phyloP scores from a whole-genome alignment of 1,140 invertebrate genomes.

The Delia radicum region DNA sequence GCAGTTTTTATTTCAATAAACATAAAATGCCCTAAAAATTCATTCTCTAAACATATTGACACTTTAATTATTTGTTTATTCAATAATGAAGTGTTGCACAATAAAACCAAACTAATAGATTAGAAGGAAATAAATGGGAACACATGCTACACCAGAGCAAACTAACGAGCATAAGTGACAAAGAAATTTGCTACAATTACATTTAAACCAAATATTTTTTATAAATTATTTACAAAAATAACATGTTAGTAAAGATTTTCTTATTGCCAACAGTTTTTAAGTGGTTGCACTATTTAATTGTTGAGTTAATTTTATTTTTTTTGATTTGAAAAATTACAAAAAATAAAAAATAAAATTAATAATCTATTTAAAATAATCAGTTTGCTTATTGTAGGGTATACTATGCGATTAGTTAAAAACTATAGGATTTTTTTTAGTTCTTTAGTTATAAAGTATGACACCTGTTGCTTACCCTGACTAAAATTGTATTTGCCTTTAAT shows the following conservation, averaged over 20 bases:
- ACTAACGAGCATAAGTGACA: neutral
- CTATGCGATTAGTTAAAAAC: neutral
- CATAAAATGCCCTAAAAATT: neutral
- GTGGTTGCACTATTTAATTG: too few relatives aligned
- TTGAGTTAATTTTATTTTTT: too few relatives aligned
- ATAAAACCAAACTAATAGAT: neutral
- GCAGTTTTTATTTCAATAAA: neutral
- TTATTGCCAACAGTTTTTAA: too few relatives aligned
- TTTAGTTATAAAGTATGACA: neutral
- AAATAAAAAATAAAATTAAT: too few relatives aligned
- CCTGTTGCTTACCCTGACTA: neutral
- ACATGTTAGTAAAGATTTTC: too few relatives aligned
- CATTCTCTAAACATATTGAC: neutral
- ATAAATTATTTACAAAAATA: too few relatives aligned
- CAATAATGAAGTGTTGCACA: neutral
- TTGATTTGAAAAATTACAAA: too few relatives aligned
- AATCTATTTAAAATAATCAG: too few relatives aligned
- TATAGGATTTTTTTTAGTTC: neutral
- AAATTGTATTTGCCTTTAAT: neutral
- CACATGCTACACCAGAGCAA: neutral
- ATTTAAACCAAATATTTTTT: too few relatives aligned
- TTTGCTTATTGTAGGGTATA: neutral
- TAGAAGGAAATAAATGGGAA: neutral
- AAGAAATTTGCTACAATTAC: too few relatives aligned
- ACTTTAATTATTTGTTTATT: slow-evolving; percentile 5